phyloP scores from a whole-genome alignment of 2,888 invertebrate genomes.

The Kuschelorhynchus macadamiae region DNA sequence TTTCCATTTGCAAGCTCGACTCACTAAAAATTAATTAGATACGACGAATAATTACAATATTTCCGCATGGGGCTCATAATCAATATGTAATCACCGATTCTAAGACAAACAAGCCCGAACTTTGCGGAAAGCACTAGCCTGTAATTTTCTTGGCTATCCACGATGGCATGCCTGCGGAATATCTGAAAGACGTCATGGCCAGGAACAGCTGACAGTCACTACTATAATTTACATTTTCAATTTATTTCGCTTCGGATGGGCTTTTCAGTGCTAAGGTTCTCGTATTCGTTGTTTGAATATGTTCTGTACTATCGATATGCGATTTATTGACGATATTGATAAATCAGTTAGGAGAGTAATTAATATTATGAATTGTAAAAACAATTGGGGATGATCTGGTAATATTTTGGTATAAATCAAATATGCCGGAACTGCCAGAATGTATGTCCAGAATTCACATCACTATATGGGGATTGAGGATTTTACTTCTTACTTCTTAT shows the following conservation, averaged over 20 bases:
- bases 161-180: conserved; percentile 28
- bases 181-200: conserved; percentile 26
- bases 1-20: conserved; percentile 20
- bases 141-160: conserved; percentile 30
- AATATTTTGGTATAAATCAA: too few relatives aligned
- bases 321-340: not conserved
- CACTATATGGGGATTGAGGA: too few relatives aligned
- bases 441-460: too few relatives aligned
- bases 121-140: conserved; percentile 17
- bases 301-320: not conserved
- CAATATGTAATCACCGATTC: conserved; percentile 39
- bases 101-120: conserved; percentile 35
- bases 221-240: conserved; percentile 36
- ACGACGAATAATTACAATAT: conserved; percentile 27
- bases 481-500: too few relatives aligned
- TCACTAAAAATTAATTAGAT: conserved; percentile 30
- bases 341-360: too few relatives aligned
- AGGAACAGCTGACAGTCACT: conserved; percentile 24
- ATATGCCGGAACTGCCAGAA: too few relatives aligned
- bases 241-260: conserved; percentile 26
- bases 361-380: too few relatives aligned
- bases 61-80: conserved; percentile 23
- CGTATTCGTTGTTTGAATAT: not conserved
- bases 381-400: too few relatives aligned
- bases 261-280: conserved; percentile 22